Evolutionary conservation across 2,113 vertebrate genomes (phyloP).

Genomic region (Tinamus guttatus): DNA sequence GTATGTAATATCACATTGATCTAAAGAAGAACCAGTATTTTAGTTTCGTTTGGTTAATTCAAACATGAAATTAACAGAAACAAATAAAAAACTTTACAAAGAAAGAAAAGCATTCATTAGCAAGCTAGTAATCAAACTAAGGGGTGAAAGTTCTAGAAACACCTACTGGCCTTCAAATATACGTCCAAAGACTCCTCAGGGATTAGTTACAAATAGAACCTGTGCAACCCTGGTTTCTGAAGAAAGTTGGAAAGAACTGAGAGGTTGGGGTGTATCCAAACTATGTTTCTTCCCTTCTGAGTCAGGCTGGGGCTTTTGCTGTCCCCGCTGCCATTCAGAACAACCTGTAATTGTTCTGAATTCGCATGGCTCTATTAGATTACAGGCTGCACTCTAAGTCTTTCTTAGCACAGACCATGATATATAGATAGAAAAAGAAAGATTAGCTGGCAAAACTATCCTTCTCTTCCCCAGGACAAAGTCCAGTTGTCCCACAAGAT

Average conservation of each 20-base stretch:
- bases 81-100: neutral
- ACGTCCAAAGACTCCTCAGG: neutral
- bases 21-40: neutral
- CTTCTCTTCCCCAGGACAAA: neutral
- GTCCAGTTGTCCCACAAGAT: neutral
- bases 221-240: neutral
- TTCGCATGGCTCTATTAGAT: accelerated
- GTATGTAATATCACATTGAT: neutral
- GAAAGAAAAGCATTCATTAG: neutral
- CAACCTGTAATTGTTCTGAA: neutral
- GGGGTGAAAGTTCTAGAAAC: neutral
- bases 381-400: neutral
- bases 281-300: neutral
- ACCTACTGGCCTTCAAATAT: neutral
- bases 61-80: neutral
- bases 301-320: neutral
- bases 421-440: neutral
- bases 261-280: neutral
- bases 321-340: neutral
- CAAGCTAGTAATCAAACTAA: neutral
- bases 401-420: neutral
- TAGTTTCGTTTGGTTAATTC: neutral
- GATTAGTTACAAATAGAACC: neutral
- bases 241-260: neutral
- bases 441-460: neutral